Conservation (phyloP, 2,888 invertebrate genomes). For the Neoitamus cyanurus region DNA sequence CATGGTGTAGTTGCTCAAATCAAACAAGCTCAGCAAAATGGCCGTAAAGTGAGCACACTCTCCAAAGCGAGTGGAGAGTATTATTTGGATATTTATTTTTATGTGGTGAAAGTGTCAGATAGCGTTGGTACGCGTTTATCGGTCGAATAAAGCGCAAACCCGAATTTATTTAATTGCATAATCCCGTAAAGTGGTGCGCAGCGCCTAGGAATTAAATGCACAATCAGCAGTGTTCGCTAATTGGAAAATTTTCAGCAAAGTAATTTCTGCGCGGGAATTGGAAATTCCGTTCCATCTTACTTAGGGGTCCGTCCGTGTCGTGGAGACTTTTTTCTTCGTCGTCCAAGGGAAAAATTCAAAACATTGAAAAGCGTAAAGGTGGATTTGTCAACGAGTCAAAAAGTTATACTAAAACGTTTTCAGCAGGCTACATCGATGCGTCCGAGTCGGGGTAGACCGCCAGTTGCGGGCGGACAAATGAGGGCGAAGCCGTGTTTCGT, state of each 20-base stretch:
- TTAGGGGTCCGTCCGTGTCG: not conserved
- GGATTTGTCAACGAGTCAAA: not conserved
- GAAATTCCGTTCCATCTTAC: not conserved
- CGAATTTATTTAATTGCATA: not conserved
- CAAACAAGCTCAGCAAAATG: not conserved
- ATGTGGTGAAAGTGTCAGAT: slow-evolving; percentile 52
- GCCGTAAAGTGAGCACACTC: slow-evolving; percentile 5
- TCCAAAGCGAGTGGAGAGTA: slow-evolving; percentile 30
- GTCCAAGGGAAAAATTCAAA: not conserved
- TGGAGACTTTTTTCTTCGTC: slow-evolving; percentile 1
- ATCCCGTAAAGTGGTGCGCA: not conserved
- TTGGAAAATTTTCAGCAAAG: not conserved
- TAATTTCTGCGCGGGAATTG: slow-evolving; percentile 50
- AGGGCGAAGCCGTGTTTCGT: slow-evolving; percentile 63
- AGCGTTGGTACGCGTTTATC: slow-evolving; percentile 48
- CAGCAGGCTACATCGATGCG: slow-evolving; percentile 21
- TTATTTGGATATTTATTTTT: slow-evolving; percentile 45
- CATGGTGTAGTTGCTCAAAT: not conserved
- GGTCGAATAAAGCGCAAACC: not conserved
- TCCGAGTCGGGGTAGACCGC: slow-evolving; percentile 43
- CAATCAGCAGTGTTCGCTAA: not conserved
- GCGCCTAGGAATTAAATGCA: not conserved
- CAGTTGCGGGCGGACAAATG: slow-evolving; percentile 53
- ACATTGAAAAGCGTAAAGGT: not conserved
- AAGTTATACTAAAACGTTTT: not conserved